These are phyloP conservation scores for Ctenopoma kingsleyae DNA, from an alignment of 2,797 vertebrate genomes.

Conservation along the genomic window DNA sequence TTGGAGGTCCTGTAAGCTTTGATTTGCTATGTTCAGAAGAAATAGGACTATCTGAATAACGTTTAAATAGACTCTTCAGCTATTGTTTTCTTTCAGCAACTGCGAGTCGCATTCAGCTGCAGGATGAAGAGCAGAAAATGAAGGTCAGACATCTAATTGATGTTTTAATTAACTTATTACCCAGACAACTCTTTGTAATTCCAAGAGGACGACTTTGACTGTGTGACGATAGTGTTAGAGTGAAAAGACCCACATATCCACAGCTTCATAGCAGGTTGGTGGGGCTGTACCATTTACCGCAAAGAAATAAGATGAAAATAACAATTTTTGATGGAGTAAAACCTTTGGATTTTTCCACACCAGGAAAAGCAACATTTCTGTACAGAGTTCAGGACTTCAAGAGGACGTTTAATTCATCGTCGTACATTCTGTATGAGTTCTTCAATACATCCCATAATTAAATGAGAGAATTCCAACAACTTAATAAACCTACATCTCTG, in stretches of 20 bases:
- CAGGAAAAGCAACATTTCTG: too few relatives aligned
- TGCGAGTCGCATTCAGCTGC: constrained; percentile 19
- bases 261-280: neutral
- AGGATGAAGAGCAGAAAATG: constrained; percentile 47
- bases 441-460: too few relatives aligned
- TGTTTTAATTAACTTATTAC: constrained; percentile 68
- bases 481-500: too few relatives aligned
- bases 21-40: constrained; percentile 29
- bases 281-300: neutral
- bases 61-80: constrained; percentile 35
- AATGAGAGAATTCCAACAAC: too few relatives aligned
- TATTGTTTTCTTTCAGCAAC: constrained; percentile 20
- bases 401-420: too few relatives aligned
- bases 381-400: too few relatives aligned
- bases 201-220: constrained; percentile 29
- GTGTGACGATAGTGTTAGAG: neutral
- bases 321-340: too few relatives aligned
- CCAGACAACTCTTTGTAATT: constrained; percentile 37
- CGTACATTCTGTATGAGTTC: too few relatives aligned
- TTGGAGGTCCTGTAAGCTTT: constrained; percentile 33
- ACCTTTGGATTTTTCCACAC: too few relatives aligned
- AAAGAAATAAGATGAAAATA: neutral
- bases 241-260: constrained; percentile 4
- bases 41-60: constrained; percentile 20
- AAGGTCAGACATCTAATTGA: constrained; percentile 63